A percentile compares a stretch with the other conserved stretches of the same genome.
These are phyloP conservation scores for Agrilus biguttatus DNA, from an alignment of 2,888 invertebrate genomes.

Conservation along the genomic window DNA sequence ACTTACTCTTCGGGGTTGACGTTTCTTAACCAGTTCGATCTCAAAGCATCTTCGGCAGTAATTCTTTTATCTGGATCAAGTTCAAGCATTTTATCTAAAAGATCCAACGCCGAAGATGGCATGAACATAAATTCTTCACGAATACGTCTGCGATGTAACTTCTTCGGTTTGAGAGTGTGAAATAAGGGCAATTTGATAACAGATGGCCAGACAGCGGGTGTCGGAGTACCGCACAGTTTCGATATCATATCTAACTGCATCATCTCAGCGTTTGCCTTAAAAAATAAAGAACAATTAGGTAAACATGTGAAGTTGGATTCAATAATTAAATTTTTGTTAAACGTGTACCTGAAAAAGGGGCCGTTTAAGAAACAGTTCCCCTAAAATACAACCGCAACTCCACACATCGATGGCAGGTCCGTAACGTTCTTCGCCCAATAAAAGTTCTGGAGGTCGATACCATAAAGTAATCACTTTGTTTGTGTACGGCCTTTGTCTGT, in stretches of 20 bases:
- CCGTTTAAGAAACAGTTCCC: slow-evolving; percentile 90
- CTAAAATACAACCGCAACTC: slow-evolving; percentile 98
- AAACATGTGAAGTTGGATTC: no score
- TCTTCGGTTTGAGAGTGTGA: slow-evolving; percentile 82
- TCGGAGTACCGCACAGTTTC: slow-evolving; percentile 86
- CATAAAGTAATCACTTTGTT: slow-evolving; percentile 98
- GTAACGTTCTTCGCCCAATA: slow-evolving; percentile 93
- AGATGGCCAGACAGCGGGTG: slow-evolving; percentile 92
- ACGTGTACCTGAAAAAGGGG: slow-evolving; percentile 79
- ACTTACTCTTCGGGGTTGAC: slow-evolving; percentile 82
- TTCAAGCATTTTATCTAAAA: slow-evolving; percentile 91
- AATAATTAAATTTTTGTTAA: background rate
- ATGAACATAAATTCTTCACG: slow-evolving; percentile 89
- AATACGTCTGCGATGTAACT: slow-evolving; percentile 73
- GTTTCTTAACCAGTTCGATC: slow-evolving; percentile 82
- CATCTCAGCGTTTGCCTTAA: slow-evolving; percentile 78
- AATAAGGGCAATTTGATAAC: slow-evolving; percentile 88
- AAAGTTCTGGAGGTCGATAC: slow-evolving; percentile 95
- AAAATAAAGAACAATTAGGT: background rate
- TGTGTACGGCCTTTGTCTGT: slow-evolving; percentile 89
- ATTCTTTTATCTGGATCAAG: slow-evolving; percentile 89
- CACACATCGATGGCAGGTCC: slow-evolving; percentile 97
- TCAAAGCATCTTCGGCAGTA: slow-evolving; percentile 86
- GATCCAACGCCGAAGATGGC: slow-evolving; percentile 75
- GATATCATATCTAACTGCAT: slow-evolving; percentile 91